Percentiles rank a stretch among this genome's conserved stretches.
Evolutionary conservation across 2,797 vertebrate genomes (phyloP).

Genomic region (Anas flavirostris): DNA sequence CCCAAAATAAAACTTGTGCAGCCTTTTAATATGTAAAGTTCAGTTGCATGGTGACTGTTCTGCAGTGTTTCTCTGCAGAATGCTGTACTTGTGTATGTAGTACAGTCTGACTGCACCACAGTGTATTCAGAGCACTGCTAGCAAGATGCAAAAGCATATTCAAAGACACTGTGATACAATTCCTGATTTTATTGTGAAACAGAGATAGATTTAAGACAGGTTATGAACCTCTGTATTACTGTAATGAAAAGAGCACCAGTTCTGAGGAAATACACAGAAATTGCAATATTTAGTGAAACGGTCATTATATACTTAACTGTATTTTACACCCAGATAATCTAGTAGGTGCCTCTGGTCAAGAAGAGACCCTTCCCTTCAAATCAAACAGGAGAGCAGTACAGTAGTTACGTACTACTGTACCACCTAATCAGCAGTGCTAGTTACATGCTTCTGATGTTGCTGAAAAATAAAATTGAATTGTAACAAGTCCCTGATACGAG

Average conservation of each 20-base stretch:
- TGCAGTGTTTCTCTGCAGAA: neutral
- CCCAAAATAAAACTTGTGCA: neutral
- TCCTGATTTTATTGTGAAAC: conserved; percentile 74
- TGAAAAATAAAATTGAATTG: conserved; percentile 75
- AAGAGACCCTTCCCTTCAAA: conserved; percentile 43
- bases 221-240: conserved; percentile 59
- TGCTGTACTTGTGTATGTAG: neutral
- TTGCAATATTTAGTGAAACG: conserved; percentile 17
- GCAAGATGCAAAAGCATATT: neutral
- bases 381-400: conserved; percentile 15
- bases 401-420: conserved; percentile 53
- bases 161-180: neutral
- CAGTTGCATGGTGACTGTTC: neutral
- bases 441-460: conserved; percentile 62
- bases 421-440: conserved; percentile 44
- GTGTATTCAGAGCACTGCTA: neutral
- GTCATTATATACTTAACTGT: neutral
- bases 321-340: neutral
- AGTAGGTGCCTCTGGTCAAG: neutral
- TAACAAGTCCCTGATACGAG: conserved; percentile 80
- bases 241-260: conserved; percentile 71
- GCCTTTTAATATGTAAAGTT: neutral
- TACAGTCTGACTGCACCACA: too few species aligned
- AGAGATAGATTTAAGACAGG: conserved; percentile 52
- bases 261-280: conserved; percentile 33